Percentiles rank a stretch among this genome's conserved stretches.
Conservation (phyloP, 2,797 vertebrate genomes). For the Aldrovandia affinis region DNA sequence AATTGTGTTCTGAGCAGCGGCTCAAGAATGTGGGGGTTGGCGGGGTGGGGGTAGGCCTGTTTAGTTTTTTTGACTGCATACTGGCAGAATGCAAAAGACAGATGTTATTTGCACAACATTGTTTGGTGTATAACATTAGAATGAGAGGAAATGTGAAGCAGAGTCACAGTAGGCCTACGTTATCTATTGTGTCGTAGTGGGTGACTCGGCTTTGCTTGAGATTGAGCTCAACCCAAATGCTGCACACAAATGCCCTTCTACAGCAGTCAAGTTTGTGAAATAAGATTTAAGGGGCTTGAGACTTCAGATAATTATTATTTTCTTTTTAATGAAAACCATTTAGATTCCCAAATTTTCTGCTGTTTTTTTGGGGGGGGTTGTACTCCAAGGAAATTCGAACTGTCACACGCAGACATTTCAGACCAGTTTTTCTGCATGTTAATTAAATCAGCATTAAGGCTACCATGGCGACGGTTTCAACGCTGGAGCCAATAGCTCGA, state of each 20-base stretch:
- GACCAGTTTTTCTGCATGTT: neutral
- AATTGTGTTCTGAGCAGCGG: slow-evolving; percentile 4
- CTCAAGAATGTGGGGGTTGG: slow-evolving; percentile 5
- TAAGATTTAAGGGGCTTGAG: neutral
- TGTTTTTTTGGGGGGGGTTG: neutral
- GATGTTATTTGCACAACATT: slow-evolving; percentile 11
- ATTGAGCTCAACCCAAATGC: neutral
- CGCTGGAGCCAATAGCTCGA: neutral
- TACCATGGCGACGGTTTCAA: neutral
- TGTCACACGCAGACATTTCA: neutral
- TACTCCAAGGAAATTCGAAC: slow-evolving; percentile 2
- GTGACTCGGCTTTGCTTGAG: slow-evolving; percentile 17
- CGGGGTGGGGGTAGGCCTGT: neutral
- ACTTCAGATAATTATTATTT: no score
- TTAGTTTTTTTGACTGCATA: neutral
- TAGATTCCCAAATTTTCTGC: neutral
- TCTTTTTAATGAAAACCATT: neutral
- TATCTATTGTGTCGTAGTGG: slow-evolving; percentile 14
- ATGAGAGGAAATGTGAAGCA: slow-evolving; percentile 27
- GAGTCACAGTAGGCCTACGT: neutral
- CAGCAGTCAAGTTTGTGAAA: neutral
- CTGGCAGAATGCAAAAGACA: slow-evolving; percentile 5
- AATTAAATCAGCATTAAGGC: neutral
- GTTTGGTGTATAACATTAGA: slow-evolving; percentile 29
- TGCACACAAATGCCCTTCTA: neutral